Evolutionary conservation across 2,888 invertebrate species (phyloP), one percentile per base, ranked within the genome.

Genomic region (Cyclophora punctaria): DNA sequence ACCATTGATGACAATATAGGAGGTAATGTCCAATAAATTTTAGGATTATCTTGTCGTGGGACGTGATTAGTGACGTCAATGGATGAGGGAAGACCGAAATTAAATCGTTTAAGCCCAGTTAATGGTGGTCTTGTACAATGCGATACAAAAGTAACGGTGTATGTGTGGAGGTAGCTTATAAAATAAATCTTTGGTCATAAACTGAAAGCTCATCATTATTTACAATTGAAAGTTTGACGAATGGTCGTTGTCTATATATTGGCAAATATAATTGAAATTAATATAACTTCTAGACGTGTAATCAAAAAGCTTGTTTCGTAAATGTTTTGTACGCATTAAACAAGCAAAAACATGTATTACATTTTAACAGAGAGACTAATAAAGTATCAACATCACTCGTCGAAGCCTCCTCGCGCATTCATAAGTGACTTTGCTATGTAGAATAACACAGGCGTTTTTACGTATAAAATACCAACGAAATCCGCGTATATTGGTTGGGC

Each of bases 21-120:
- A 74, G 74, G 77, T 77, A 80, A 83, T 76, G 75, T 79, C 67
- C 82, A 73, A 87, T 88, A 88, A 87, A 88, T 88, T 78, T 69
- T 65, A 70, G 85, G 87, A 88, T 88, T 86, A 85, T 75, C 80
- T 81, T 83, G 88, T 87, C 71, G 75, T 78, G 69, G 71, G 72
- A 71, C 63, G 81, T 83, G 83, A 86, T 87, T 85, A 83, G 76
- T 72, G 70, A 74, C 71, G 70, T 78, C 77, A 79, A 78, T 79
- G 75, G 74, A 70, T 75, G 73, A 75, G 83, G 83, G 84, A 80
- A 82, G 80, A 75, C 75, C 71, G 75, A 81, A 85, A 84, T 86
- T 78, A 83, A 85, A 84, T 78, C 78, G 75, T 75, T 74, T 80
- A 83, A 84, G 77, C 82, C 75, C 63, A 66, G 74, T 75, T 84